phyloP scores from a whole-genome alignment of 2,797 vertebrate species.

The Momotus momota region DNA sequence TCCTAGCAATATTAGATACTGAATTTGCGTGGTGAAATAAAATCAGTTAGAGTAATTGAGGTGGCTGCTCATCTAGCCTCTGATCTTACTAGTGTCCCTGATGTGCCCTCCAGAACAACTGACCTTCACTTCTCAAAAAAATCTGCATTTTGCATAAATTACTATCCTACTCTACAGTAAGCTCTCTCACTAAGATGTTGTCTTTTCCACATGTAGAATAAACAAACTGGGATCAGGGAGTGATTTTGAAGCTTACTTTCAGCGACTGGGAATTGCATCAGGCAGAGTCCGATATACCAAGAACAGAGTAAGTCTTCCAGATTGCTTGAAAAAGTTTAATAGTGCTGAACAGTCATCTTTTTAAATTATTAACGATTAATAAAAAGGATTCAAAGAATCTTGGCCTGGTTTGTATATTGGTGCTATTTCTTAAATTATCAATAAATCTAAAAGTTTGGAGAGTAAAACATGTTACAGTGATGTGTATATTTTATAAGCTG shows the following conservation, averaged over 20 bases:
- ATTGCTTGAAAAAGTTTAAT: not conserved
- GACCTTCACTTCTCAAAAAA: constrained; percentile 20
- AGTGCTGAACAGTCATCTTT: not conserved
- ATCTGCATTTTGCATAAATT: constrained; percentile 4
- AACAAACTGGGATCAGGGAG: constrained; percentile 96
- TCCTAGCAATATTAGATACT: not conserved
- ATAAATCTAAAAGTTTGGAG: not conserved
- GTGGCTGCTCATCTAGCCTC: not conserved
- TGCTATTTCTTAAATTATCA: not conserved
- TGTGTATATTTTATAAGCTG: not conserved
- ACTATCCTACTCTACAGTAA: not conserved
- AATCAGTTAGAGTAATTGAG: not conserved
- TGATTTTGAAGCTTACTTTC: constrained; percentile 96
- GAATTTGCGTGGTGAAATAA: not conserved
- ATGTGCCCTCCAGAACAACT: not conserved
- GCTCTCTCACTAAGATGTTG: not conserved
- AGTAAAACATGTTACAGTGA: not conserved
- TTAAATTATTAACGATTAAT: not conserved
- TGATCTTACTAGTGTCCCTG: not conserved
- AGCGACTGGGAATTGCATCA: constrained; percentile 91
- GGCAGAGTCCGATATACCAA: constrained; percentile 95
- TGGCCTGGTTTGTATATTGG: not conserved
- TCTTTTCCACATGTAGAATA: constrained; percentile 80
- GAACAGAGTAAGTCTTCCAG: constrained; percentile 82
- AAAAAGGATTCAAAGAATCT: not conserved